phyloP scores from a whole-genome alignment of 2,797 vertebrate genomes.

The Falco naumanni region DNA sequence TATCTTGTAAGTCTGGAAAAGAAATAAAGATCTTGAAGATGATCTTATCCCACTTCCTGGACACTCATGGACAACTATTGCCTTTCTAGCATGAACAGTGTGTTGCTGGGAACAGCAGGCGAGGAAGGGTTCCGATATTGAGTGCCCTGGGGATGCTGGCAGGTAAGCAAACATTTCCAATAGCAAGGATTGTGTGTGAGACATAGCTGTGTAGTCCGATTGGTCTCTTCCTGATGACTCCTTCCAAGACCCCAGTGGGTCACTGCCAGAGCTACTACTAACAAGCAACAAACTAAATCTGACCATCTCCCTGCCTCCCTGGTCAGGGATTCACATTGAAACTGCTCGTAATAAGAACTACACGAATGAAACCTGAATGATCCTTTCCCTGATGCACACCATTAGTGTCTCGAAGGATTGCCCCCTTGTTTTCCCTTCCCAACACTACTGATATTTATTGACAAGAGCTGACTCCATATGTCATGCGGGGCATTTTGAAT shows the following conservation, averaged over 20 bases:
- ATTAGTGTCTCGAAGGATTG: neutral
- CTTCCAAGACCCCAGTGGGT: neutral
- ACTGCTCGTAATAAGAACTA: neutral
- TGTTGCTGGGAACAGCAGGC: neutral
- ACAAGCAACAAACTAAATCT: neutral
- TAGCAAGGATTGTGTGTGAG: neutral
- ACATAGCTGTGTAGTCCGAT: neutral
- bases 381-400: neutral
- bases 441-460: neutral
- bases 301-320: neutral
- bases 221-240: neutral
- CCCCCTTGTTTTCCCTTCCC: neutral
- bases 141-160: neutral
- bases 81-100: neutral
- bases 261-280: neutral
- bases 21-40: neutral
- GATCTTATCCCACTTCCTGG: neutral
- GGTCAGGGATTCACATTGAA: neutral
- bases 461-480: neutral
- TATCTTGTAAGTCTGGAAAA: neutral
- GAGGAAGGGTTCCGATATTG: neutral
- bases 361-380: neutral
- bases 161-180: neutral
- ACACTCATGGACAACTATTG: neutral
- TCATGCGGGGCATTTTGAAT: neutral